A percentile compares a stretch with the other conserved stretches of the same genome.
Conservation (phyloP, 2,797 vertebrate species). For the Enteromius fasciolatus region DNA sequence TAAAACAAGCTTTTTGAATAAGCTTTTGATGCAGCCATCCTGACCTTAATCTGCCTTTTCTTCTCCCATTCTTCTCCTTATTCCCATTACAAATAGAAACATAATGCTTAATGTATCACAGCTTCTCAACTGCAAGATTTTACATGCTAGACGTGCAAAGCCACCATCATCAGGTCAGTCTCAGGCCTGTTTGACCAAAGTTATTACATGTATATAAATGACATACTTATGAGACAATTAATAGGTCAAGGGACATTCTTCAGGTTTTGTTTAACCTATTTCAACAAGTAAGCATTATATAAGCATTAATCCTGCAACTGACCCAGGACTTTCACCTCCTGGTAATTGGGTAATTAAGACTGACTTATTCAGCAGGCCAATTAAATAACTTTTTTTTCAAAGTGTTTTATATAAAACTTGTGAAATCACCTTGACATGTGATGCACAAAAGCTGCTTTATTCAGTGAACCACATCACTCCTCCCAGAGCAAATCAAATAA, state of each 20-base stretch:
- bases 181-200: neutral
- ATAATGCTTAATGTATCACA: neutral
- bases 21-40: neutral
- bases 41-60: neutral
- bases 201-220: neutral
- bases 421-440: constrained; percentile 5
- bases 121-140: neutral
- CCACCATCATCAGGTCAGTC: neutral
- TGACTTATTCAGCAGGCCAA: neutral
- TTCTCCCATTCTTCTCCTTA: neutral
- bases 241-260: neutral
- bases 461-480: neutral
- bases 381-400: neutral
- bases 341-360: neutral
- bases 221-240: neutral
- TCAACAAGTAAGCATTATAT: neutral
- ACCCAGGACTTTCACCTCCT: neutral
- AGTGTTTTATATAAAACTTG: constrained; percentile 7
- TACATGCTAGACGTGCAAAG: neutral
- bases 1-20: neutral
- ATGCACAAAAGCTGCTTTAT: neutral
- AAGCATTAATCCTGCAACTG: neutral
- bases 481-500: constrained; percentile 11
- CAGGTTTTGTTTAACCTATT: neutral
- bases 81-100: neutral